phyloP scores from a whole-genome alignment of 2,797 vertebrate genomes.

The Geotrypetes seraphini region DNA sequence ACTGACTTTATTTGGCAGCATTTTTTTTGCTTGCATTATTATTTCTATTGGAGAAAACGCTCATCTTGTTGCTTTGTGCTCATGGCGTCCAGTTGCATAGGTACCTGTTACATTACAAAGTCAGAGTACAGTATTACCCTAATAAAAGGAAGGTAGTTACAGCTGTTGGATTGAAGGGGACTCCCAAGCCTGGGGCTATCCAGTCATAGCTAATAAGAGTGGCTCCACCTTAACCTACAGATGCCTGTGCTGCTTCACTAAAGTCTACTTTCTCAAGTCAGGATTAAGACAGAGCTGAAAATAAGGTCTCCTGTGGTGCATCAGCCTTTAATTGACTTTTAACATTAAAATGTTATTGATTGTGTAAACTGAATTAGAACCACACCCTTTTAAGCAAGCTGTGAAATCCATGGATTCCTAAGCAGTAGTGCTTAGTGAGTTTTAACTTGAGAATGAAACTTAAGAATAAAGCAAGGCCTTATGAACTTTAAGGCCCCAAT shows the following conservation, averaged over 20 bases:
- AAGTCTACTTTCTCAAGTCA: slow-evolving; percentile 3
- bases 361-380: too few relatives aligned
- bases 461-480: too few relatives aligned
- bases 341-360: too few relatives aligned
- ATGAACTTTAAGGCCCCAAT: too few relatives aligned
- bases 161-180: background rate
- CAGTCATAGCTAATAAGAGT: background rate
- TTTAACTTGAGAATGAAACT: too few relatives aligned
- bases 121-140: slow-evolving; percentile 1
- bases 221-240: background rate
- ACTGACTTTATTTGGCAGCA: too few relatives aligned
- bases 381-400: too few relatives aligned
- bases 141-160: background rate
- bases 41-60: too few relatives aligned
- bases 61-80: background rate
- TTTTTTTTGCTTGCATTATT: too few relatives aligned
- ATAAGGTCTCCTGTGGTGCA: slow-evolving; percentile 7
- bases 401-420: too few relatives aligned
- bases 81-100: background rate
- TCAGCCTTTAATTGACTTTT: slow-evolving; percentile 4
- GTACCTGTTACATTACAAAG: background rate
- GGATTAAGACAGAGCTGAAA: background rate
- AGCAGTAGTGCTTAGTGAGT: too few relatives aligned
- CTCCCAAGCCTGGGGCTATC: slow-evolving; percentile 10
- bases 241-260: slow-evolving; percentile 5